Conservation (phyloP, 2,797 vertebrate genomes). For the Phoxinus dragarum region DNA sequence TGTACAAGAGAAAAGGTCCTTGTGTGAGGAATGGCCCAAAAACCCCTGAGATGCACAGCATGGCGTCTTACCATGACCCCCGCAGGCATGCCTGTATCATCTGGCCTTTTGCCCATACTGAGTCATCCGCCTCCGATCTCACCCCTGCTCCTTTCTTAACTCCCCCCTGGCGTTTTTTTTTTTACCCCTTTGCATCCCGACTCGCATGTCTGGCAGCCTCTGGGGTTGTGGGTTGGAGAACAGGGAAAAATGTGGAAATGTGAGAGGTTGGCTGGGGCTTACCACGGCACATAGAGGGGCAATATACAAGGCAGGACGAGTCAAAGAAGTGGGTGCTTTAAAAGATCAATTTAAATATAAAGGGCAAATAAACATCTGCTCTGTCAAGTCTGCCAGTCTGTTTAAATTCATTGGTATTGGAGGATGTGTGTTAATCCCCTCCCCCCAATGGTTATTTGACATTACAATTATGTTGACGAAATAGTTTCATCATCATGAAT, state of each 20-base stretch:
- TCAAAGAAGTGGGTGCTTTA: constrained; percentile 26
- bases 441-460: not conserved
- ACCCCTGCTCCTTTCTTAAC: constrained; percentile 35
- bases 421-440: no score
- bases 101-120: constrained; percentile 71
- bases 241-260: constrained; percentile 64
- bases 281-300: constrained; percentile 14
- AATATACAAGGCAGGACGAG: not conserved
- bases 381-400: constrained; percentile 16
- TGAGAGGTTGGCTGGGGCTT: constrained; percentile 65
- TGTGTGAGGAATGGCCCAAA: constrained; percentile 71
- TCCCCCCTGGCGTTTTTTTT: constrained; percentile 23
- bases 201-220: not conserved
- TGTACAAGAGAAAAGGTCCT: constrained; percentile 75
- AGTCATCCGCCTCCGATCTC: constrained; percentile 48
- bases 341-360: constrained; percentile 43
- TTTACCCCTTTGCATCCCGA: constrained; percentile 37
- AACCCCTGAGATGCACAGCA: constrained; percentile 73
- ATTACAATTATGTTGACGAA: not conserved
- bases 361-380: constrained; percentile 47
- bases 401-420: not conserved
- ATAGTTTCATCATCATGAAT: not conserved
- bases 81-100: constrained; percentile 63
- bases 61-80: constrained; percentile 63
- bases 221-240: constrained; percentile 44